Evolutionary conservation across 1,140 invertebrate species (phyloP).

Genomic region (Whitmania pigra): DNA sequence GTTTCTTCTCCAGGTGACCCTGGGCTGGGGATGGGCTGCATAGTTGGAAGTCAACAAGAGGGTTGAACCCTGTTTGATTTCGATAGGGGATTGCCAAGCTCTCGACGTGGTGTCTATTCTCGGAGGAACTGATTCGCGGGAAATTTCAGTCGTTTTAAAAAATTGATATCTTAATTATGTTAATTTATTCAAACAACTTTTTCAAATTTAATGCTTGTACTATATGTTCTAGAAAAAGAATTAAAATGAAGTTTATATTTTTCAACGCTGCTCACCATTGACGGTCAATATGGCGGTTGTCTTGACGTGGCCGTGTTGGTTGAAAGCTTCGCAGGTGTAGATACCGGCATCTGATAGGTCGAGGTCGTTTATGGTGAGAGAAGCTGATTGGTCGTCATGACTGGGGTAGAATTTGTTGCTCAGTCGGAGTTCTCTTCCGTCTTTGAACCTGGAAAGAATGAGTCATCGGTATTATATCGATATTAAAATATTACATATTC

Average conservation of each 20-base stretch:
- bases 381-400: conserved; percentile 17
- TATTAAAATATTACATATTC: neutral
- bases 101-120: conserved; percentile 30
- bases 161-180: neutral
- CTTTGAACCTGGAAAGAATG: conserved; percentile 33
- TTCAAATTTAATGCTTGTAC: no score
- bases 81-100: conserved; percentile 28
- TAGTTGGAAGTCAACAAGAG: conserved; percentile 45
- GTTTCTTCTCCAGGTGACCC: conserved; percentile 70
- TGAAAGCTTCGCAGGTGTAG: conserved; percentile 26
- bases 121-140: conserved; percentile 32
- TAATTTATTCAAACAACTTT: no score
- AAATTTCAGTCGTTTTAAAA: neutral
- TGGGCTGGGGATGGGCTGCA: conserved; percentile 79
- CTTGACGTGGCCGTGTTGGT: conserved; percentile 24
- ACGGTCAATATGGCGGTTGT: conserved; percentile 26
- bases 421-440: conserved; percentile 33
- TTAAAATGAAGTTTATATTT: no score
- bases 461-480: neutral
- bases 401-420: conserved; percentile 17
- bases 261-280: conserved; percentile 20
- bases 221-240: no score
- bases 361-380: conserved; percentile 22
- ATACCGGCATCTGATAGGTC: conserved; percentile 26
- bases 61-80: conserved; percentile 37